These are phyloP conservation scores for Rhinoderma darwinii DNA, from an alignment of 2,113 vertebrate genomes.

Conservation along the genomic window DNA sequence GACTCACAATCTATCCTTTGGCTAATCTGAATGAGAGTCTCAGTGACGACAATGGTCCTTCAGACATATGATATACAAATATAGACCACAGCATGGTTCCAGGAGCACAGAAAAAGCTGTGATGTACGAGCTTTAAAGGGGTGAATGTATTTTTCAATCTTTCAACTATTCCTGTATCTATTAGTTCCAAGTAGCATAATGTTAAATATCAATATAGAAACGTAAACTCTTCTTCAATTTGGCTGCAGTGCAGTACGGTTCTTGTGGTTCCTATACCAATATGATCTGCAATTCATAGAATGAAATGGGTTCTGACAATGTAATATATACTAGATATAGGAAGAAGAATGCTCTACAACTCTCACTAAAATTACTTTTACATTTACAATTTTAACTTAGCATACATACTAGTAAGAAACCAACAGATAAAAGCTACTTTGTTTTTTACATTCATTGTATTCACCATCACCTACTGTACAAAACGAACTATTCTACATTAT, in stretches of 20 bases:
- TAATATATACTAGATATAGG: too few species aligned
- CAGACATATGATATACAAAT: conserved; percentile 19
- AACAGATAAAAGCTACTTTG: too few species aligned
- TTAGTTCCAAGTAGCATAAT: background rate
- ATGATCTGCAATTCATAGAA: background rate
- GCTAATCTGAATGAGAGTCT: conserved; percentile 20
- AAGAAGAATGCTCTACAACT: too few species aligned
- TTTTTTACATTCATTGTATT: too few species aligned
- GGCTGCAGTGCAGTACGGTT: background rate
- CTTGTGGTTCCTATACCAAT: background rate
- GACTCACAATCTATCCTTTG: conserved; percentile 24
- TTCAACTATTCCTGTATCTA: background rate
- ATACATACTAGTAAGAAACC: too few species aligned
- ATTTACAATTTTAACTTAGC: too few species aligned
- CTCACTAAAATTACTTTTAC: too few species aligned
- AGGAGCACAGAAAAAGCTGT: background rate
- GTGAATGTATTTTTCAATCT: background rate
- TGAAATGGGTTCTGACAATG: background rate
- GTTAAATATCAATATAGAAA: conserved; percentile 2
- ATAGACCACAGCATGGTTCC: background rate
- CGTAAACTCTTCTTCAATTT: background rate
- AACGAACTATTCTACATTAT: too few species aligned
- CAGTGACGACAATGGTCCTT: conserved; percentile 3
- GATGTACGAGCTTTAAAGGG: background rate
- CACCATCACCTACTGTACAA: too few species aligned